Evolutionary conservation across 2,888 invertebrate species (phyloP).

Genomic region (Tribolium freemani): DNA sequence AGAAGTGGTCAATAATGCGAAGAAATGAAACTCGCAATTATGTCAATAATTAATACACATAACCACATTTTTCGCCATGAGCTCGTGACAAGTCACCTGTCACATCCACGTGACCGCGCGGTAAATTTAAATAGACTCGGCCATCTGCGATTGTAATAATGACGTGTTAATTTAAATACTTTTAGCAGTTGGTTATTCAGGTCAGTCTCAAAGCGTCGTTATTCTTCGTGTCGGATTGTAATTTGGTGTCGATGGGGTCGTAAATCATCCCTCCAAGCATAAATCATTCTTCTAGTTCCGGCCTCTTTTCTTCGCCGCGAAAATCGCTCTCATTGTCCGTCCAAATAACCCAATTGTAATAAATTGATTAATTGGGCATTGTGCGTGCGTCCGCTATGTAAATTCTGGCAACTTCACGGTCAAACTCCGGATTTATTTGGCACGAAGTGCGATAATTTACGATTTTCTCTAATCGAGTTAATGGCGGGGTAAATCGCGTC

Average conservation of each 20-base stretch:
- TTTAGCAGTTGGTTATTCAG: background rate
- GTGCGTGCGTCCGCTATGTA: slow-evolving; percentile 7
- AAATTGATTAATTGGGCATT: slow-evolving; percentile 16
- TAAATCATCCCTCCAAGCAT: slow-evolving; percentile 24
- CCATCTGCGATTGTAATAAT: no score
- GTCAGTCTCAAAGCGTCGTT: background rate
- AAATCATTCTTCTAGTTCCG: slow-evolving; percentile 12
- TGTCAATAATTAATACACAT: no score
- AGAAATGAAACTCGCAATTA: no score
- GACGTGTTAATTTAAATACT: no score
- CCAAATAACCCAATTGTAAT: slow-evolving; percentile 11
- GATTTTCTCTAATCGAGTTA: slow-evolving; percentile 38
- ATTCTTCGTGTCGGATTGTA: background rate
- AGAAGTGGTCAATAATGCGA: no score
- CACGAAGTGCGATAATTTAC: slow-evolving; percentile 18
- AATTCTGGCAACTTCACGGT: background rate
- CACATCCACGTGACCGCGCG: no score
- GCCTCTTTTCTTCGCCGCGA: background rate
- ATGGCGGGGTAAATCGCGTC: slow-evolving; percentile 32
- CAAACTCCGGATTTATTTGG: no score
- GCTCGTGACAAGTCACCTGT: no score
- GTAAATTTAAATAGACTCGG: no score
- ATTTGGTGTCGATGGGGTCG: background rate
- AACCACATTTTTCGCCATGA: no score
- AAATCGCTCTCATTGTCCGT: slow-evolving; percentile 11